Evolutionary conservation across 2,113 vertebrate genomes (phyloP).

Genomic region (Pantherophis guttatus): DNA sequence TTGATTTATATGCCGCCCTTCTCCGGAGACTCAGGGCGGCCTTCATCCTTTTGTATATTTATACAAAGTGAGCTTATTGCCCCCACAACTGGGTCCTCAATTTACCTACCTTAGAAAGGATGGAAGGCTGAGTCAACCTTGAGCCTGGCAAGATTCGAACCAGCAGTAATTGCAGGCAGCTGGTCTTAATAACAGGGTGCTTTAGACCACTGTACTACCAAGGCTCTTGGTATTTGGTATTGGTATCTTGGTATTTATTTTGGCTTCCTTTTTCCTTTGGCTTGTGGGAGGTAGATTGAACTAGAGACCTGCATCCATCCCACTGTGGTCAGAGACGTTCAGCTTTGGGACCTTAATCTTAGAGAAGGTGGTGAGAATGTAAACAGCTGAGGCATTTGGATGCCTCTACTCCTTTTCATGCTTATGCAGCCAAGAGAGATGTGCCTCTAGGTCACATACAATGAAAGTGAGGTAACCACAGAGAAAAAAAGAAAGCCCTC

Average conservation of each 20-base stretch:
- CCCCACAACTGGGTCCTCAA: too few species aligned
- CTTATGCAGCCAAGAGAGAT: not conserved
- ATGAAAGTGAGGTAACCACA: conserved; percentile 8
- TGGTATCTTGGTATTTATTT: not conserved
- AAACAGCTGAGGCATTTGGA: conserved; percentile 19
- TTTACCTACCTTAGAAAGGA: too few species aligned
- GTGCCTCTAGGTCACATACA: not conserved
- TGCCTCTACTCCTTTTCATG: not conserved
- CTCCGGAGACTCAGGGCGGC: too few species aligned
- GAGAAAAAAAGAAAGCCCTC: not conserved
- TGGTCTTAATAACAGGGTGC: too few species aligned
- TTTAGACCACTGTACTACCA: too few species aligned
- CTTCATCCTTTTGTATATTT: too few species aligned
- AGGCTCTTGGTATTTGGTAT: too few species aligned
- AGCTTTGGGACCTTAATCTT: conserved; percentile 3
- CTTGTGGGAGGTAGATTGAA: not conserved
- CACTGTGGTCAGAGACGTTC: not conserved
- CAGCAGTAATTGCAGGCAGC: too few species aligned
- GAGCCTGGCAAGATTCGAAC: too few species aligned
- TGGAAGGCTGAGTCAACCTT: too few species aligned
- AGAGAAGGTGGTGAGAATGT: conserved; percentile 4
- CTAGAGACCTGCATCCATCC: not conserved
- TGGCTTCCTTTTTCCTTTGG: not conserved
- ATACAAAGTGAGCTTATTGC: too few species aligned
- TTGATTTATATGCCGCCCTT: too few species aligned